Base-by-base conservation (phyloP, 2,797 vertebrate genomes). In the Tapera naevia region DNA sequence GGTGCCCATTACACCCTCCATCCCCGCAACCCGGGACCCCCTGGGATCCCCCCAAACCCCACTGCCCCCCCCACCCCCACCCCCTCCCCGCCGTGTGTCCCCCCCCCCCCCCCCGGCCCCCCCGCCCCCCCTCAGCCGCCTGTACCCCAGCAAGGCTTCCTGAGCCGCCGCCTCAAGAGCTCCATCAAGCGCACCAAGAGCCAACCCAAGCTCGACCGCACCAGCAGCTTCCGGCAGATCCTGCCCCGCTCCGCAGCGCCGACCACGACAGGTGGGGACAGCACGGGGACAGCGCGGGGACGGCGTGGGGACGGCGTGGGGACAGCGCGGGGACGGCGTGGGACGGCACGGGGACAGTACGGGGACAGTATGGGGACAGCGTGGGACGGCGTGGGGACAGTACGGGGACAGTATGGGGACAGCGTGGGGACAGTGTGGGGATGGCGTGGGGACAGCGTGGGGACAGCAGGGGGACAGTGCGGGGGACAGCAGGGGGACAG, bases 151-250 rank as follows among this genome's bases (percentile, higher is more conserved):
- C 98, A 99, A 98, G 99, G 99, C 98, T 99, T 99, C 97, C 98
- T 99, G 98, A 99, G 99, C 94, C 99, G 98, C 94, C 98, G 99
- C 97, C 97, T 99, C 95, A 99, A 99, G 97, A 99, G 99, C 97
- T 99, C 99, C 65, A 99, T 99, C 98, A 99, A 99, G 97, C 97
- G 99, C 88, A 99, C 99, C 62, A 99, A 99, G 98, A 99, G 99
- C 97, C 99, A 99, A 89, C 99, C 99, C 97, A 99, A 99, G 97
- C 98, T 99, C 97, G 99, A 99, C 98, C 98, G 99, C 95, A 99
- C 98, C 97, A 99, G 99, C 98, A 99, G 99, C 97, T 99, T 99
- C 97, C 98, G 99, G 72, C 99, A 99, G 97, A 99, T 99, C 97
- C 98, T 99, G 98, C 99, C 99, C 86, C 98, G 99, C 81, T 99